Evolutionary conservation across 2,888 invertebrate genomes (phyloP).

Genomic region (Graphium colonna): DNA sequence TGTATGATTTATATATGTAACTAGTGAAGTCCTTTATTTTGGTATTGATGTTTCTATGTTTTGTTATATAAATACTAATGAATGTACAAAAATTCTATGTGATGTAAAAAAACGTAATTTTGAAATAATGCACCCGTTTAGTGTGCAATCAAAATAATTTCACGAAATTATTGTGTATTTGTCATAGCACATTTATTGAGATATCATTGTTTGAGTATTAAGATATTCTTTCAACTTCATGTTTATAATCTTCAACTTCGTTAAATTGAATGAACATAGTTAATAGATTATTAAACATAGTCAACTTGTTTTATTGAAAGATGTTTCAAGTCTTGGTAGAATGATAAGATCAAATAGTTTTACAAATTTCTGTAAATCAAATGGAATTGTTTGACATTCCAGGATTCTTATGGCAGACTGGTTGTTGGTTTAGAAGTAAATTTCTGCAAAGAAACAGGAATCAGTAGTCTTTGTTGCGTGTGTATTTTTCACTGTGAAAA

Average conservation of each 20-base stretch:
- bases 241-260: background rate
- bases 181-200: too few relatives aligned
- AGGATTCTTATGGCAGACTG: background rate
- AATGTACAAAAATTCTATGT: too few relatives aligned
- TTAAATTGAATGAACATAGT: background rate
- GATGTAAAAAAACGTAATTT: too few relatives aligned
- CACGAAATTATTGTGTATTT: too few relatives aligned
- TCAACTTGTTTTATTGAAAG: background rate
- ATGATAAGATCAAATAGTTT: background rate
- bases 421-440: background rate
- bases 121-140: too few relatives aligned
- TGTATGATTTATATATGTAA: too few relatives aligned
- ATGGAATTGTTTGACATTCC: slow-evolving; percentile 7
- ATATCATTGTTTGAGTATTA: too few relatives aligned
- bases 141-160: too few relatives aligned
- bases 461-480: background rate
- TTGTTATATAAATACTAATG: too few relatives aligned
- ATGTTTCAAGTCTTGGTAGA: background rate
- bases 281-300: background rate
- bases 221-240: too few relatives aligned
- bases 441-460: background rate
- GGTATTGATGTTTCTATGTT: too few relatives aligned
- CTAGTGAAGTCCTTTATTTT: too few relatives aligned
- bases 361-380: slow-evolving; percentile 2
- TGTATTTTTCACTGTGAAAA: slow-evolving; percentile 1